Evolutionary conservation across 30 jellyfish, hydroid and myxozoan genomes (phyloP), one percentile per base, ranked within the genome.

Genomic region (Aurelia sp.): DNA sequence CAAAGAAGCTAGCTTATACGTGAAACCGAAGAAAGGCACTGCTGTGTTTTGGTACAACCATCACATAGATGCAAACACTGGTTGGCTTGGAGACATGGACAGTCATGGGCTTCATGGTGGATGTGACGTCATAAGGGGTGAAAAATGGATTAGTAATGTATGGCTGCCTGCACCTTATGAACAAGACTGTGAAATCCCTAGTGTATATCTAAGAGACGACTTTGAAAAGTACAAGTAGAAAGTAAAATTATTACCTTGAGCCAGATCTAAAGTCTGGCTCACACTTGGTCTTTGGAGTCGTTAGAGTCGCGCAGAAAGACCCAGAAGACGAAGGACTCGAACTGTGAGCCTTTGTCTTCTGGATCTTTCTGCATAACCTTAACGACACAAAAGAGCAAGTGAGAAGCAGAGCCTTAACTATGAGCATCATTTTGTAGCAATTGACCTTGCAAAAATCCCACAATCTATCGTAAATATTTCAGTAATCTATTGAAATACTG

Each of bases 21-120:
- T 94, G n/a, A 72, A 78, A 58, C 97, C 99, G 18, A 61, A 69
- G 87, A 85, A 78, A 35, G 97, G 97, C 21, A 89, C 91, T 3
- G 97, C 97, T 13, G 88, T 94, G 2, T 90, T 85, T 65, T 94
- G 99, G 99, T 94, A 94, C 86, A 94, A 94, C 63, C 99, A 94
- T 60, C 80, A 78, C 68, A 89, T 94, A 18, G 97, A 89, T 78
- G 22, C 76, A 18, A 76, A 89, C 47, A 58, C 96, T 0, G 90
- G 89, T 27, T 89, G 93, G 92, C 81, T 95, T 30, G 99, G 98
- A 8, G 94, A 80, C 13, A n/a, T 91, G 87, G 99, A 95, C 74
- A 80, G 65, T 17, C 79, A 74, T 70, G 80, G 97, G 67, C 76
- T 95, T 33, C 99, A 95, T 74, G 99, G 99, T 3, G 99, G 99